Percentiles rank a stretch among this genome's conserved stretches.
phyloP scores from a whole-genome alignment of 2,113 vertebrate genomes.

The Notarius lentiginosus region DNA sequence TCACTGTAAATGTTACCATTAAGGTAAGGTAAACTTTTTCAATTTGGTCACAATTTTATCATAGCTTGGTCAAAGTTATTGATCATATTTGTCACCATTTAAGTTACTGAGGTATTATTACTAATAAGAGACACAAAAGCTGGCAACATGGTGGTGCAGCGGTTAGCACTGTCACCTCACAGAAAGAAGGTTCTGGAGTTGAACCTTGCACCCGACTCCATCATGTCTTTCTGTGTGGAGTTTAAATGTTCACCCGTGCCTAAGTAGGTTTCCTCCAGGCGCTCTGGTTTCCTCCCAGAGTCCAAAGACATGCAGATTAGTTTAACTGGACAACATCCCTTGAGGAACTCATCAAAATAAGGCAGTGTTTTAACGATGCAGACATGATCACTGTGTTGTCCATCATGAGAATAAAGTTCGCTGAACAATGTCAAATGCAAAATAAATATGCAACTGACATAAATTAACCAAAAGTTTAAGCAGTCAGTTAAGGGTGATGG shows the following conservation, averaged over 20 bases:
- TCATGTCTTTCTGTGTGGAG: too few relatives aligned
- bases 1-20: not conserved
- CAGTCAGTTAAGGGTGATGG: not conserved
- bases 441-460: not conserved
- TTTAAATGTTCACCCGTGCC: not conserved
- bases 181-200: not conserved
- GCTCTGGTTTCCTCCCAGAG: not conserved
- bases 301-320: not conserved
- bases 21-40: not conserved
- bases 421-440: not conserved
- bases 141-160: too few relatives aligned
- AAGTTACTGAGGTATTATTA: not conserved
- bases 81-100: not conserved
- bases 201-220: not conserved
- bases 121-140: not conserved
- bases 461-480: not conserved
- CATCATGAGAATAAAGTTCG: not conserved
- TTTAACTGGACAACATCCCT: not conserved
- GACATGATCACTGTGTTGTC: not conserved
- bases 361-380: not conserved
- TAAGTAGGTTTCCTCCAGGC: not conserved
- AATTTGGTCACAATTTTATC: not conserved
- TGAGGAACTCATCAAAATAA: not conserved
- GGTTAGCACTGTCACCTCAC: not conserved
- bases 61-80: not conserved